Evolutionary conservation across 2,113 vertebrate genomes (phyloP), one percentile per base, ranked within the genome.

Genomic region (Pyxicephalus adspersus): DNA sequence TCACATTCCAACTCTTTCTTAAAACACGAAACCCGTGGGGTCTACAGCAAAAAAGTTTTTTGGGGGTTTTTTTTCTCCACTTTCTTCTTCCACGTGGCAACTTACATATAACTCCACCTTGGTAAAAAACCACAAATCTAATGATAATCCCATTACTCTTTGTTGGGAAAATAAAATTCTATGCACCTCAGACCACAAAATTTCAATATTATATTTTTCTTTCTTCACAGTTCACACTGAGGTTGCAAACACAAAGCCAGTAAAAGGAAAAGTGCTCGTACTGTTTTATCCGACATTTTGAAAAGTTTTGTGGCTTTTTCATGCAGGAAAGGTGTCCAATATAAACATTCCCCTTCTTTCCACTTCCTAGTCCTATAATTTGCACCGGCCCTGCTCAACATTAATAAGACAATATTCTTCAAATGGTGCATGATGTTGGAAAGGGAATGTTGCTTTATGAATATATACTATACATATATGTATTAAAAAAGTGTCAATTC

Each of bases 181-280:
- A 87, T 87, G 76, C 80, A 80, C 25, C 23, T 84, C 65, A 88
- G 76, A 50, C 67, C 76, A 75, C 84, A 86, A 84, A 83, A 31
- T 80, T 76, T 76, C 34, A 66, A 34, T 63, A 17, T 83, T 84
- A 87, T 60, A 22, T 54, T 71, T 73, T 73, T 73, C 38, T 45
- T 45, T 84, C 83, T 81, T 88, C 86, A 83, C 84, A 89, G 87
- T 86, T 86, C 87, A 85, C 83, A 86, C 29, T 50, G 71, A 82
- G 50, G 61, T 18, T 58, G 63, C 54, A 63, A 63, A 61, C 38
- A 22, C 25, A 84, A 45, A 84, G 78, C 84, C 57, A 78, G 76
- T 51, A 82, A 83, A 84, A 83, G 77, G 45, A 77, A 90, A 91
- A 90, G 90, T 88, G 90, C 88, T 90, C 51, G 82, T 83, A 84